phyloP scores from a whole-genome alignment of 2,797 vertebrate genomes.

The Anomalospiza imberbis region DNA sequence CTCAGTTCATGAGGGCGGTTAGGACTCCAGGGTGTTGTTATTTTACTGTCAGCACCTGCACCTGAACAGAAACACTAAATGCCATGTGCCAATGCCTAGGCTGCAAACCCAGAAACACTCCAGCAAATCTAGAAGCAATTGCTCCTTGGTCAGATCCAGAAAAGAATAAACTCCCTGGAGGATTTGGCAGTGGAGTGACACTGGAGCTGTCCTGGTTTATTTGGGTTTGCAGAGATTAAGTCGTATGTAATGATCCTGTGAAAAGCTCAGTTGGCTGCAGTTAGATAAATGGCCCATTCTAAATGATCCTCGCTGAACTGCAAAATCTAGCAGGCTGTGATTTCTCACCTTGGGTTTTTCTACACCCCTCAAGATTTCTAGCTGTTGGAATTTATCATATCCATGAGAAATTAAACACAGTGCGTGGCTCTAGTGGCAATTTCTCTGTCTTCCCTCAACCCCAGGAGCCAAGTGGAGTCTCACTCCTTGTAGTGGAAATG shows the following conservation, averaged over 20 bases:
- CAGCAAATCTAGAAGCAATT: neutral
- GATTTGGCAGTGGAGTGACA: neutral
- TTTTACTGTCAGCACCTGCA: neutral
- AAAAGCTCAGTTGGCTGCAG: neutral
- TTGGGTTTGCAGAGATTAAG: neutral
- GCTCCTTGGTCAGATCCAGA: neutral
- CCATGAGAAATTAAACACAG: neutral
- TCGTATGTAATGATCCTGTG: neutral
- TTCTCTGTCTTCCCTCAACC: neutral
- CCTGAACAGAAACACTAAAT: neutral
- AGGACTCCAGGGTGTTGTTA: neutral
- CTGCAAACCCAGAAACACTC: neutral
- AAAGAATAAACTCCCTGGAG: neutral
- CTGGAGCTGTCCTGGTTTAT: neutral
- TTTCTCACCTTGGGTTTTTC: neutral
- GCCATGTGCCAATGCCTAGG: too few species aligned
- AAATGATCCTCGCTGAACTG: neutral
- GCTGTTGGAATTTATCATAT: neutral
- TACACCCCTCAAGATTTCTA: neutral
- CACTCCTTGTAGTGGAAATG: neutral
- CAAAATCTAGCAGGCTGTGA: neutral
- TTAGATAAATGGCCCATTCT: neutral
- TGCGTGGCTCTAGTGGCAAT: neutral
- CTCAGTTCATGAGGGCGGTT: neutral
- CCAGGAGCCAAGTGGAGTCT: neutral